Percentiles rank a stretch among this genome's conserved stretches.
Conservation (phyloP, 2,113 vertebrate species). For the Oenanthe oenanthe region DNA sequence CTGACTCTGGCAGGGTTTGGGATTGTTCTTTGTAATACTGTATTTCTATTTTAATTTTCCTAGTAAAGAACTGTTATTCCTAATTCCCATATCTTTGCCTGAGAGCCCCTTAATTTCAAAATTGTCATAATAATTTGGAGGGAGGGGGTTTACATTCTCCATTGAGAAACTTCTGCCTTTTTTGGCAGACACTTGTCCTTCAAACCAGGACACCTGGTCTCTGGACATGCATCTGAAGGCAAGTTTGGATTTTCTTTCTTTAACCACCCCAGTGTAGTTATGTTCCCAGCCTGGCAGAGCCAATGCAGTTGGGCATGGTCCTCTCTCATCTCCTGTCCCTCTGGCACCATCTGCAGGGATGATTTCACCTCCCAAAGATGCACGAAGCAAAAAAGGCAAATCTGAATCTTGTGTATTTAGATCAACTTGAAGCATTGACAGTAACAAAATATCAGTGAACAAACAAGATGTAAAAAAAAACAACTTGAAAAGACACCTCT, state of each 20-base stretch:
- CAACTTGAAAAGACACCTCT: background rate
- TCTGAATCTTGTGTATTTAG: background rate
- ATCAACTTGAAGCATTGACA: accelerated
- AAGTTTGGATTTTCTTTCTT: background rate
- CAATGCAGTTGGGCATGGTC: accelerated
- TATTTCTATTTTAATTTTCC: no score
- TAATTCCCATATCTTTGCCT: no score
- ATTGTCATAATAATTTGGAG: no score
- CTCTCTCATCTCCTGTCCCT: background rate
- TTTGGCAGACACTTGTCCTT: no score
- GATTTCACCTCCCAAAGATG: background rate
- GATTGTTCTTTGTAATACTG: no score
- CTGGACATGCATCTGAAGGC: background rate
- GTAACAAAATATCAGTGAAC: background rate
- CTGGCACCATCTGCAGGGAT: background rate
- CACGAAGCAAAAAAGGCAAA: background rate
- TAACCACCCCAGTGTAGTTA: background rate
- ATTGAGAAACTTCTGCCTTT: no score
- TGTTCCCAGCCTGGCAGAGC: background rate
- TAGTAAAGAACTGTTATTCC: no score
- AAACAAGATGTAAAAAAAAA: background rate
- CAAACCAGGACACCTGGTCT: accelerated
- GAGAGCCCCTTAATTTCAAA: no score
- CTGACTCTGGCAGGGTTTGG: no score
- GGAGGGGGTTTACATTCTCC: no score